Evolutionary conservation across 2,113 vertebrate genomes (phyloP), one percentile per base, ranked within the genome.

Genomic region (Tapirus terrestris): DNA sequence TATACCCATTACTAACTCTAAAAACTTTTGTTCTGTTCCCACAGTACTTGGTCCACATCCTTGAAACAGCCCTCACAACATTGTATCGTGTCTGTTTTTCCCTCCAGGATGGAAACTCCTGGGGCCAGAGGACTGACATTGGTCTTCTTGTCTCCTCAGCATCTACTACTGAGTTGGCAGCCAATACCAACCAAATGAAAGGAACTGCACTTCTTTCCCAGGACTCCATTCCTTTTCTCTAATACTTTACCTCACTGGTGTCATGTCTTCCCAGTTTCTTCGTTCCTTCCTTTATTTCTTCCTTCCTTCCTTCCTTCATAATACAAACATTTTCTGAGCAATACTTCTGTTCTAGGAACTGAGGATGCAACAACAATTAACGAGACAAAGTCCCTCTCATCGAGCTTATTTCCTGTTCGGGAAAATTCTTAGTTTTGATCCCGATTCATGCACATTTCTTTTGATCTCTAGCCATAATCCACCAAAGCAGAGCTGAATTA

Each of bases 401-500:
- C 36, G 72, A 80, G 20, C 39, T 25, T 65, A 68, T 56, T 91
- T 93, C n/a, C 23, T 77, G 68, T 39, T 53, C 77, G 45, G 20
- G 25, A 91, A 85, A 94, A 79, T 16, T 91, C 39, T 91, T 43
- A 0, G 6, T 88, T 51, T 79, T 33, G 36, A 33, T 53, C 17
- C 36, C 76, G 20, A 80, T 21, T 82, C 9, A 7, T 63, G 12
- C 2, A 29, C 12, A 73, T 81, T 80, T 61, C 8, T 76, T 96
- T 91, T 90, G 3, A 70, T 76, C 10, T 76, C 31, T 60, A 65
- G 43, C 23, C 12, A 10, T 23, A 90, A 77, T 58, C 10, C 31
- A 75, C 45, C 33, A 94, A 88, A 58, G 20, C 36, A 86, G 43
- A 75, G 21, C 27, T 83, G 18, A 65, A 73, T 81, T 80, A 31